These are phyloP conservation scores for Anolis carolinensis DNA, from an alignment of 2,113 vertebrate genomes.

Conservation along the genomic window DNA sequence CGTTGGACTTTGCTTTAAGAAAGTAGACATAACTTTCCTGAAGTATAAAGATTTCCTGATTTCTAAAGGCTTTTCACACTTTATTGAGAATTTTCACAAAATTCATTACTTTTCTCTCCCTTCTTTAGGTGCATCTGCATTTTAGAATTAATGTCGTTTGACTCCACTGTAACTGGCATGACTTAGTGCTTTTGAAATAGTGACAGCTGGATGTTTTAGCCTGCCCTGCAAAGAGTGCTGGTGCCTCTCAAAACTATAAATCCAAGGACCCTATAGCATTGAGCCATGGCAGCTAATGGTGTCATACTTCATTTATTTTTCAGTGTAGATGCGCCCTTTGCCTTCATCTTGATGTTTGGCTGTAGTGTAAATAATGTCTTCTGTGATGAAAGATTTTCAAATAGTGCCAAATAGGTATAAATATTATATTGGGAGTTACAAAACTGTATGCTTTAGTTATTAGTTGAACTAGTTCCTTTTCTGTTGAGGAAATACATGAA, in stretches of 20 bases:
- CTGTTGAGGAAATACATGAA: not conserved
- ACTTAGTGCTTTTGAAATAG: too few relatives aligned
- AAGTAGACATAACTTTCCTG: not conserved
- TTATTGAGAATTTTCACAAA: not conserved
- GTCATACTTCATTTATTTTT: not conserved
- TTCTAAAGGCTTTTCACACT: not conserved
- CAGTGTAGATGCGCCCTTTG: not conserved
- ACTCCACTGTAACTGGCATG: too few relatives aligned
- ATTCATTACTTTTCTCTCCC: not conserved
- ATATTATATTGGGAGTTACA: not conserved
- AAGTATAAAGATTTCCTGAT: too few relatives aligned
- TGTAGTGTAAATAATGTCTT: not conserved
- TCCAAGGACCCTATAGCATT: too few relatives aligned
- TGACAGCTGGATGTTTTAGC: too few relatives aligned
- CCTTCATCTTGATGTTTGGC: not conserved
- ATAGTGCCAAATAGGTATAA: not conserved
- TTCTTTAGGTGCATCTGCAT: too few relatives aligned
- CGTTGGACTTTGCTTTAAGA: not conserved
- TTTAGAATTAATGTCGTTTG: too few relatives aligned
- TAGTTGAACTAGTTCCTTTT: not conserved
- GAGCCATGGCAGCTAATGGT: too few relatives aligned
- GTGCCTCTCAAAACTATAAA: too few relatives aligned
- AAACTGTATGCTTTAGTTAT: not conserved
- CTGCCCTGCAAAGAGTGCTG: too few relatives aligned
- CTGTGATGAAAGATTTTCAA: not conserved